Conservation (phyloP, 2,113 vertebrate genomes). For the Pan paniscus region DNA sequence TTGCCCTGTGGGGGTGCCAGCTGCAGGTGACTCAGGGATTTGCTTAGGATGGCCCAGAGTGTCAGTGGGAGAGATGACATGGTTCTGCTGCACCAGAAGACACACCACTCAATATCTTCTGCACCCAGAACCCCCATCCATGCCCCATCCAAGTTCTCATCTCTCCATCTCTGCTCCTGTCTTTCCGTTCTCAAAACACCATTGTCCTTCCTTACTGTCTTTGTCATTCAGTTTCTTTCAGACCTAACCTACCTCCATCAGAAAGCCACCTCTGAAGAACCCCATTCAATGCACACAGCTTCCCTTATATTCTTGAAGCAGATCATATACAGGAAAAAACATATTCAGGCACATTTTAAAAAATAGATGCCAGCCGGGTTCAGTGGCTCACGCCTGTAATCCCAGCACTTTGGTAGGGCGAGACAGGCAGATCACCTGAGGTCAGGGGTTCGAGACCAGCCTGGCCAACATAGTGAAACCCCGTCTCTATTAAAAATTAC, state of each 20-base stretch:
- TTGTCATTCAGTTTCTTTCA: not conserved
- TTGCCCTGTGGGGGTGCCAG: rapidly evolving
- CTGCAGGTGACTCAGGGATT: not conserved
- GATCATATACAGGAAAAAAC: not conserved
- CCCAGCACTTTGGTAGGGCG: too few species aligned
- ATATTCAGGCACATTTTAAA: not conserved
- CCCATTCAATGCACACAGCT: not conserved
- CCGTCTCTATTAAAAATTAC: too few species aligned
- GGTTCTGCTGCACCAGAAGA: not conserved
- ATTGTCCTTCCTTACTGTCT: rapidly evolving
- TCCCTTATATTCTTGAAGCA: not conserved
- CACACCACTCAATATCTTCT: not conserved
- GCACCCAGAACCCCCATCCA: not conserved
- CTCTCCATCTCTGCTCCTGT: not conserved
- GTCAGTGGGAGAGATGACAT: not conserved
- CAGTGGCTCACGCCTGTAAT: too few species aligned
- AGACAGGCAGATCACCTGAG: too few species aligned
- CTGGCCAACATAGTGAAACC: too few species aligned
- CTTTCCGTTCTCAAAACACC: not conserved
- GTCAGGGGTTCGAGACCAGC: too few species aligned
- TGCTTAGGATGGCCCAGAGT: not conserved
- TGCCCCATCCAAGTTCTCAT: rapidly evolving
- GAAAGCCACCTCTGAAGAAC: not conserved
- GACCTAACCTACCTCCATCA: not conserved
- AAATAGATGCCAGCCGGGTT: not conserved